Percentiles rank a stretch among this genome's conserved stretches.
phyloP scores from a whole-genome alignment of 2,797 vertebrate genomes.

The Xerus rutilus region DNA sequence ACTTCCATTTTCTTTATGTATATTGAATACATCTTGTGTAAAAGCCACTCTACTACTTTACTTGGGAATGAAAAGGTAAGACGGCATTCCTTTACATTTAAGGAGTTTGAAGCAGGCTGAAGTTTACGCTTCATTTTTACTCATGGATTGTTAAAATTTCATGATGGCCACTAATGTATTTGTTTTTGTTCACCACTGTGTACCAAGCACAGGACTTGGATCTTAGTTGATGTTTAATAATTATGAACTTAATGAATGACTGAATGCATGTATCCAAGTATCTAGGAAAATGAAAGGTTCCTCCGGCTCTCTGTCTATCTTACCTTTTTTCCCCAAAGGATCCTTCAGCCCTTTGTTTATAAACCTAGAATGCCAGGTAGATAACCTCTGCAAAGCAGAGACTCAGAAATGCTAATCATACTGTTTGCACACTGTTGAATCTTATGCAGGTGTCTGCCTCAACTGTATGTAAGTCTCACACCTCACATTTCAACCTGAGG shows the following conservation, averaged over 20 bases:
- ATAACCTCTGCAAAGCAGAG: not conserved
- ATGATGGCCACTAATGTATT: not conserved
- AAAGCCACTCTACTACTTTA: not conserved
- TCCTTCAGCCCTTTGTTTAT: not conserved
- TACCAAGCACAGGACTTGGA: not conserved
- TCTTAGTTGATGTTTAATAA: constrained; percentile 5
- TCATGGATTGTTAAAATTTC: not conserved
- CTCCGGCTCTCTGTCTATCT: not conserved
- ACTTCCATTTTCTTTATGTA: not conserved
- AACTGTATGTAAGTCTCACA: not conserved
- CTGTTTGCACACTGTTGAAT: not conserved
- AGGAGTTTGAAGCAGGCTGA: not conserved
- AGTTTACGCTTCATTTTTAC: not conserved
- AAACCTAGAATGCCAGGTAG: not conserved
- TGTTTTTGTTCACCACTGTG: not conserved
- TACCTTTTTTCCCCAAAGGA: not conserved
- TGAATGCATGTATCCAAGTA: not conserved
- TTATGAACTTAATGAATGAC: not conserved
- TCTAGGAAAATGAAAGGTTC: not conserved
- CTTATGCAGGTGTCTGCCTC: not conserved
- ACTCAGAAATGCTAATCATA: not conserved
- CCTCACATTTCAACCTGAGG: constrained; percentile 27
- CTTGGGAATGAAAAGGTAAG: not conserved
- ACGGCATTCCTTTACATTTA: not conserved
- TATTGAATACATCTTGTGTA: not conserved